Evolutionary conservation across 2,797 vertebrate genomes (phyloP), one percentile per base, ranked within the genome.

Genomic region (Epinephelus coioides): DNA sequence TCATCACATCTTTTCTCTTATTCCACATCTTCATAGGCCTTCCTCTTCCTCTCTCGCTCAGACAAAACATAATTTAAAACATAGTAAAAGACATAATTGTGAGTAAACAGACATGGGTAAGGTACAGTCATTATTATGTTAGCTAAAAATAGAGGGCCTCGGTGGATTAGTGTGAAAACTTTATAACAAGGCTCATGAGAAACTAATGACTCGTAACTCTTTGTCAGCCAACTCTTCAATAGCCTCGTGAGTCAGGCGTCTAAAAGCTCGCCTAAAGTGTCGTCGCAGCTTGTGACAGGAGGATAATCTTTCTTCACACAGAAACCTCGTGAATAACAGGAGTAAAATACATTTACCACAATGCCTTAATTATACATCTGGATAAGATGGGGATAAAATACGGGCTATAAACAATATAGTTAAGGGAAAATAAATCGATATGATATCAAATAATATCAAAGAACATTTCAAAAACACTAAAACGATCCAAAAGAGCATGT

Each of bases 11-110:
- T 63, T 54, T 77, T 70, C 76, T 82, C 83, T 68, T 76, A n/a
- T 27, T 67, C 27, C 6, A 80, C 61, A 38, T 79, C 79, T 81
- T 90, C 70, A 15, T 46, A 47, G 61, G 77, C 69, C 47, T 81
- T 78, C 44, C 49, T 84, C 73, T 77, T 79, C 76, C 73, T 70
- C 38, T 67, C 80, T 79, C 67, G 51, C 78, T 69, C 63, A 3
- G 72, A 88, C 61, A 73, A 51, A 91, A 82, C 83, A 91, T 89
- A 85, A 94, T 82, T 94, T 93, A 92, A 87, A 91, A 88, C 81
- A 88, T 69, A 85, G 73, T 89, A 78, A 91, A 86, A 87, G 65
- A 89, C 82, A 76, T 57, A 78, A 27, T 76, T 70, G 84, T 79
- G 82, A 88, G 69, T 83, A 69, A 88, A 89, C 74, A 74, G 68